Conservation (phyloP, 2,888 invertebrate species). For the Diadegma fenestrale region DNA sequence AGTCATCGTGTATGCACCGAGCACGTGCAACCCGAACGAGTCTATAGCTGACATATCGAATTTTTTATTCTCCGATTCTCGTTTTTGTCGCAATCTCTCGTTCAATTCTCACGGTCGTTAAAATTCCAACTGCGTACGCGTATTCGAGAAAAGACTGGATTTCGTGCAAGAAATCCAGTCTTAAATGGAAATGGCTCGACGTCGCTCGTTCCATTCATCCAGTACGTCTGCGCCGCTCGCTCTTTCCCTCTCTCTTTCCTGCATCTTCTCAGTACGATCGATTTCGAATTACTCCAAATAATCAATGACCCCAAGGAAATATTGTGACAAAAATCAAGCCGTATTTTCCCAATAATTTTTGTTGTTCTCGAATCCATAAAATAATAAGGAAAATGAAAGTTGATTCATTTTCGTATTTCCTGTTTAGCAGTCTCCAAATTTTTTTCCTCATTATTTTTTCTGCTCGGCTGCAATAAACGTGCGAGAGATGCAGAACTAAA, state of each 20-base stretch:
- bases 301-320: background rate
- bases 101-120: constrained; percentile 50
- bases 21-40: background rate
- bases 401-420: background rate
- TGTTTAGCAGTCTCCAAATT: background rate
- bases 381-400: too few species aligned
- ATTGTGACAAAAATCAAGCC: too few species aligned
- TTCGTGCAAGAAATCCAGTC: constrained; percentile 10
- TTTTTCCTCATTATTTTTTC: background rate
- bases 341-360: too few species aligned
- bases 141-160: constrained; percentile 13
- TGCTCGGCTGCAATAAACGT: background rate
- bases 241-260: background rate
- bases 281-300: background rate
- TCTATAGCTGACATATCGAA: constrained; percentile 4
- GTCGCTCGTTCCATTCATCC: constrained; percentile 55
- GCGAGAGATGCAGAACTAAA: background rate
- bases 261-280: background rate
- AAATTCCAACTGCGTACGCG: constrained; percentile 34
- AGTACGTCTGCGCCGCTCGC: constrained; percentile 18
- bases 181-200: constrained; percentile 27
- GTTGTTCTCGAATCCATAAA: too few species aligned
- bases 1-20: constrained; percentile 10
- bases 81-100: constrained; percentile 16
- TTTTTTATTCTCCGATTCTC: background rate